Conservation (phyloP, 2,113 vertebrate species). For the Colistium nudipinnis region DNA sequence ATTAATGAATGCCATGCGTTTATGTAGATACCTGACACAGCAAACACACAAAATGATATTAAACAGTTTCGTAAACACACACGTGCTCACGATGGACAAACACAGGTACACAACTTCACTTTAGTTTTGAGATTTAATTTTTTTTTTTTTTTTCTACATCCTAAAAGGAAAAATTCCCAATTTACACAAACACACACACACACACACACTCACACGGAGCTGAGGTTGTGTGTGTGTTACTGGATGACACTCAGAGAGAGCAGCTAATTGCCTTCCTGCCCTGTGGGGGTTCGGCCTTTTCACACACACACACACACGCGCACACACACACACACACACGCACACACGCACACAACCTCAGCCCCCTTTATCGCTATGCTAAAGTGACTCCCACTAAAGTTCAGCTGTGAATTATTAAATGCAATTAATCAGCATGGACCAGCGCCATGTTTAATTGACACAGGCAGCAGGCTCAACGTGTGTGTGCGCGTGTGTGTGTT, state of each 20-base stretch:
- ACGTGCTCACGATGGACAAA: too few relatives aligned
- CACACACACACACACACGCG: slow-evolving; percentile 15
- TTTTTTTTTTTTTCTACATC: too few relatives aligned
- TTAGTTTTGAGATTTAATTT: too few relatives aligned
- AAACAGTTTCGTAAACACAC: too few relatives aligned
- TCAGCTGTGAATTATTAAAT: slow-evolving; percentile 85
- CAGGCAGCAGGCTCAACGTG: slow-evolving; percentile 38
- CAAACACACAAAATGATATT: too few relatives aligned
- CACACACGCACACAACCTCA: slow-evolving; percentile 21
- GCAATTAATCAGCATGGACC: slow-evolving; percentile 77
- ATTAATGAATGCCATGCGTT: too few relatives aligned
- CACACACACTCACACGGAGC: background rate
- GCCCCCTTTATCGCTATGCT: slow-evolving; percentile 43
- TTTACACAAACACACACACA: slow-evolving; percentile 3
- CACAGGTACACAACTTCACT: too few relatives aligned
- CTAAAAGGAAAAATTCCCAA: too few relatives aligned
- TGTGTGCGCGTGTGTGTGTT: background rate
- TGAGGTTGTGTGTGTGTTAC: background rate
- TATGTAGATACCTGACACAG: too few relatives aligned
- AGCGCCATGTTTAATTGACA: slow-evolving; percentile 71
- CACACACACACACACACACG: slow-evolving; percentile 19
- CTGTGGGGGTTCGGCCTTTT: slow-evolving; percentile 60
- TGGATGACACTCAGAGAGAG: slow-evolving; percentile 64
- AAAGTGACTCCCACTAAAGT: slow-evolving; percentile 79
- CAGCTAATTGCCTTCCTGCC: slow-evolving; percentile 78